Evolutionary conservation across 2,797 vertebrate genomes (phyloP), one percentile per base, ranked within the genome.

Genomic region (Paratrypauchen microcephalus): DNA sequence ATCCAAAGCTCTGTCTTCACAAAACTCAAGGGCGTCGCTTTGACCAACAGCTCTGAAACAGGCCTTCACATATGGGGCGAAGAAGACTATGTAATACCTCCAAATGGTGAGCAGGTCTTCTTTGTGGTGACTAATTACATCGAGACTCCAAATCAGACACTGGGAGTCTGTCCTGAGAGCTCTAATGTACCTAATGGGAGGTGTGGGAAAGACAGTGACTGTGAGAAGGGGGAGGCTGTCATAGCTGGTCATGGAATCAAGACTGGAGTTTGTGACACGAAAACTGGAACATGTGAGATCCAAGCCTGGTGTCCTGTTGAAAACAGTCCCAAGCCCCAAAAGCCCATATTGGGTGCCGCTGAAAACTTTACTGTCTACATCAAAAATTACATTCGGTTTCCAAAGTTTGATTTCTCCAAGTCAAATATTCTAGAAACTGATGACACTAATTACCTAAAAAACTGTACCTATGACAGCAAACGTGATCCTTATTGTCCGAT

Each of bases 301-400:
- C 84, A 95, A 0, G 95, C 94, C 75, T 99, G 97, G 97, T 99
- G 97, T 87, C 97, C 97, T 0, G 89, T 98, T 72, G 97, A 98
- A 81, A n/a, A 86, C 76, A 77, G 67, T 75, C 58, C 45, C 2
- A 84, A 70, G 79, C 90, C 92, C 61, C 12, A 4, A 81, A 90
- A 92, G 74, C 94, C 95, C 0, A 83, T 96, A 76, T 87, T 99
- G 28, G 89, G 79, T 16, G 89, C 92, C 0, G 96, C 96, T 1
- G 95, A 96, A 82, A 95, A 98, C 91, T 98, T 98, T 89, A 99
- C 96, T 26, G 80, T 99, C 85, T 99, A 95, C 92, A 95, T 99
- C 86, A 98, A 97, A 93, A 99, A 99, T 82, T 96, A 95, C 72
- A 93, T 99, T 86, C 90, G 93, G 26, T 99, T 99, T 82, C 96